Evolutionary conservation across 2,888 invertebrate species (phyloP).

Genomic region (Thyatira batis): DNA sequence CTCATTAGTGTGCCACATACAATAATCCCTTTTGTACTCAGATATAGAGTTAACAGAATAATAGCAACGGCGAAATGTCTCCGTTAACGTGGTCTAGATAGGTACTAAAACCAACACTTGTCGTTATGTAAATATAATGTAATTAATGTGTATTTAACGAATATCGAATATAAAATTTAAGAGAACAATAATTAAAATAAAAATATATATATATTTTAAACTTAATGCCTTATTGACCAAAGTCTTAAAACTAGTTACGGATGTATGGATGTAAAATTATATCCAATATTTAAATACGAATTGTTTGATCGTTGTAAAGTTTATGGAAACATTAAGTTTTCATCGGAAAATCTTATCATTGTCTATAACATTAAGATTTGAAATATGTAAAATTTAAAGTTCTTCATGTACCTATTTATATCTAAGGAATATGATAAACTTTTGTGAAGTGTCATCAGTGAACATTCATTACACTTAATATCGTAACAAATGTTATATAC

Average conservation of each 20-base stretch:
- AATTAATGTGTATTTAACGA: conserved; percentile 65
- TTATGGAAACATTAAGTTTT: conserved; percentile 67
- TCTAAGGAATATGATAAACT: conserved; percentile 36
- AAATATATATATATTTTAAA: conserved; percentile 77
- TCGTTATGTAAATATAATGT: conserved; percentile 72
- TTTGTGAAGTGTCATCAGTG: conserved; percentile 43
- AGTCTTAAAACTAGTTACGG: conserved; percentile 82
- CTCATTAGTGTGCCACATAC: conserved; percentile 62
- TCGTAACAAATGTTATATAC: conserved; percentile 8
- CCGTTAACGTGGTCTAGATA: conserved; percentile 13
- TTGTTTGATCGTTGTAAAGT: conserved; percentile 80
- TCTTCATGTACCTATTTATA: conserved; percentile 49
- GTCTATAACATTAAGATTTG: conserved; percentile 59
- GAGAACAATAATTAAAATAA: conserved; percentile 80
- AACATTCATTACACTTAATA: conserved; percentile 21
- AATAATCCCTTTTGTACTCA: conserved; percentile 65
- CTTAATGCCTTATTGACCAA: conserved; percentile 83
- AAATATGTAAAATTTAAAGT: conserved; percentile 40
- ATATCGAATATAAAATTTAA: conserved; percentile 73
- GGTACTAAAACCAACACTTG: conserved; percentile 15
- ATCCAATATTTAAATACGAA: conserved; percentile 69
- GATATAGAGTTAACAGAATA: conserved; percentile 37
- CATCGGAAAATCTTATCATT: conserved; percentile 69
- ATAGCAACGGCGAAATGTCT: conserved; percentile 17
- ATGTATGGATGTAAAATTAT: conserved; percentile 67